These are phyloP conservation scores for Gallirallus australis DNA, from an alignment of 2,797 vertebrate genomes.

Conservation along the genomic window DNA sequence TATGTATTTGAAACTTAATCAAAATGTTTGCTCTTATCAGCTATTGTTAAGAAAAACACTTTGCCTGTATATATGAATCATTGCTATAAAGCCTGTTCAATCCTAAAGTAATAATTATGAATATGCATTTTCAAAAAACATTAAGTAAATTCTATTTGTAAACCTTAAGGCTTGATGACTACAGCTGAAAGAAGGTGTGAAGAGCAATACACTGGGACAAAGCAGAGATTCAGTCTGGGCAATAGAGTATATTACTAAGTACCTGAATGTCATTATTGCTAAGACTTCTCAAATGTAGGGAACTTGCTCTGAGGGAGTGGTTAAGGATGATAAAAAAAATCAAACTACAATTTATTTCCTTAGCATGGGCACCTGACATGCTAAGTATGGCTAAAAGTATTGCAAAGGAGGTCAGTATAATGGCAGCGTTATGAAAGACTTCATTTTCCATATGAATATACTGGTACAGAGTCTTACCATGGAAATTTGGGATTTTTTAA, in stretches of 20 bases:
- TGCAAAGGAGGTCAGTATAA: neutral
- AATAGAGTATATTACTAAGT: neutral
- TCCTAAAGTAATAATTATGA: neutral
- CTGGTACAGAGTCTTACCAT: neutral
- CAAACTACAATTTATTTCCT: neutral
- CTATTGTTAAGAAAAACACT: neutral
- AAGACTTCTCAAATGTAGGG: neutral
- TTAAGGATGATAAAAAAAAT: neutral
- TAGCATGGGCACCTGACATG: neutral
- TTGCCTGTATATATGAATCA: neutral
- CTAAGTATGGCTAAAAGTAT: neutral
- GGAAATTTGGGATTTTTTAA: neutral
- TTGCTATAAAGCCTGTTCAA: neutral
- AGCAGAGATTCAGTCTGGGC: neutral
- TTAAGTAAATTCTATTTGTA: neutral
- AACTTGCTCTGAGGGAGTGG: neutral
- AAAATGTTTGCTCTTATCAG: neutral
- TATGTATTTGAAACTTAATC: neutral
- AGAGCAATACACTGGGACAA: neutral
- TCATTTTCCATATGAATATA: neutral
- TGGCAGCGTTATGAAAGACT: neutral
- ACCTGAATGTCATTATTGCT: neutral
- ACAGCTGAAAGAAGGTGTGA: neutral
- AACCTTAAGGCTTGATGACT: neutral
- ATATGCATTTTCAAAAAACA: neutral